Percentiles rank a stretch among this genome's conserved stretches.
phyloP scores from a whole-genome alignment of 2,797 vertebrate species.

The Pseudomugil gertrudae region DNA sequence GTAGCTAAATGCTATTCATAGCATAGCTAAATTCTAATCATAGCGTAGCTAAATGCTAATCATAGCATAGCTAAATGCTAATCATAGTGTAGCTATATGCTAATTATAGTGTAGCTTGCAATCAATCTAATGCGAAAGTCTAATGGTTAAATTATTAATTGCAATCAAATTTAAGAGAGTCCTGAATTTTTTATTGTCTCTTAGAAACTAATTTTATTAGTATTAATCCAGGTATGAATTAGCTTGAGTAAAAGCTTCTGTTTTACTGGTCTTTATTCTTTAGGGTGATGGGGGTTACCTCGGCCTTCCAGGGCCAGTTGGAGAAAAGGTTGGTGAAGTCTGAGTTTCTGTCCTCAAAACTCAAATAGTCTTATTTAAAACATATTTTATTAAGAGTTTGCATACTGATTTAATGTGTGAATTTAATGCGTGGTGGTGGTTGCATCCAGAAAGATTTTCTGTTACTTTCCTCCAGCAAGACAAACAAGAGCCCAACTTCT shows the following conservation, averaged over 20 bases:
- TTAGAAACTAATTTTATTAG: neutral
- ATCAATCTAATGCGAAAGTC: too few species aligned
- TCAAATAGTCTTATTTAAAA: neutral
- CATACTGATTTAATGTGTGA: constrained; percentile 1
- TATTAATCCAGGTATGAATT: neutral
- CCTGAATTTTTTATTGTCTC: neutral
- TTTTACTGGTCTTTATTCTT: neutral
- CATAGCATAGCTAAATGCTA: neutral
- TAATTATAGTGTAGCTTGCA: neutral
- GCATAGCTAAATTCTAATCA: too few species aligned
- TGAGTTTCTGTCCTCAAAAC: neutral
- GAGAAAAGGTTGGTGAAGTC: constrained; percentile 80
- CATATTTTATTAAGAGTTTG: neutral
- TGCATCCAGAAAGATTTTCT: constrained; percentile 39
- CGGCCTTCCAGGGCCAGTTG: constrained; percentile 78
- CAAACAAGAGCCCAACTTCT: constrained; percentile 59
- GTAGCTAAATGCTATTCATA: too few species aligned
- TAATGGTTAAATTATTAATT: neutral
- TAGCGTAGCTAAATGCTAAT: neutral
- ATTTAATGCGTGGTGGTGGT: constrained; percentile 1
- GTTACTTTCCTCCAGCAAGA: constrained; percentile 69
- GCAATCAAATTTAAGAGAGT: neutral
- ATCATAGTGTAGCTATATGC: neutral
- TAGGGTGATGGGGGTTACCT: constrained; percentile 85
- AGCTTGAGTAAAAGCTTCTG: neutral